A percentile compares a stretch with the other conserved stretches of the same genome.
Evolutionary conservation across 1,140 invertebrate genomes (phyloP).

Genomic region (Euura lappo): DNA sequence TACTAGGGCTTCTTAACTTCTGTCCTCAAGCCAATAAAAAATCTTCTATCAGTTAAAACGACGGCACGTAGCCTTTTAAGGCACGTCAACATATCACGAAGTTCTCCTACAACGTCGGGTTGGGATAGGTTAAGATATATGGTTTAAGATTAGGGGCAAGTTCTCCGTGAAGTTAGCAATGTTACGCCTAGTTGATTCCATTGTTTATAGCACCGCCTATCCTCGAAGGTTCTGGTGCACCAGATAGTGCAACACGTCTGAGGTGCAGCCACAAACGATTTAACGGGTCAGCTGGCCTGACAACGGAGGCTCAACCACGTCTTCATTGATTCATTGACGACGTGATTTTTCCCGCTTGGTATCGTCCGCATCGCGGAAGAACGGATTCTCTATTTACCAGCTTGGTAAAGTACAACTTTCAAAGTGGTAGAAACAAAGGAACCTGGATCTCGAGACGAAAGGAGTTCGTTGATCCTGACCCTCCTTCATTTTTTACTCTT

Average conservation of each 20-base stretch:
- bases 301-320: too few relatives aligned
- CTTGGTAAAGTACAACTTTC: too few relatives aligned
- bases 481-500: not conserved
- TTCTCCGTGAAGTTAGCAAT: conserved; percentile 31
- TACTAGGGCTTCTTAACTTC: too few relatives aligned
- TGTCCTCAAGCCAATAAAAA: too few relatives aligned
- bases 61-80: too few relatives aligned
- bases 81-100: too few relatives aligned
- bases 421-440: not conserved
- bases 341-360: too few relatives aligned
- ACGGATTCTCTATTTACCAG: too few relatives aligned
- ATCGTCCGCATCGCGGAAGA: too few relatives aligned
- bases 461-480: not conserved
- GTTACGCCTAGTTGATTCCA: conserved; percentile 31
- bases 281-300: too few relatives aligned
- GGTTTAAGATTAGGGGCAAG: conserved; percentile 22
- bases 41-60: too few relatives aligned
- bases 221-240: not conserved
- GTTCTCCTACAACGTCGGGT: not conserved
- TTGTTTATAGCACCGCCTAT: conserved; percentile 29
- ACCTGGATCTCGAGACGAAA: not conserved
- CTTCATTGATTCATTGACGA: too few relatives aligned
- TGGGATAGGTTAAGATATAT: not conserved
- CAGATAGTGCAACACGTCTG: conserved; percentile 24
- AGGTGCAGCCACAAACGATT: conserved; percentile 15